Conservation (phyloP, 1,140 invertebrate species). For the Plodia interpunctella region DNA sequence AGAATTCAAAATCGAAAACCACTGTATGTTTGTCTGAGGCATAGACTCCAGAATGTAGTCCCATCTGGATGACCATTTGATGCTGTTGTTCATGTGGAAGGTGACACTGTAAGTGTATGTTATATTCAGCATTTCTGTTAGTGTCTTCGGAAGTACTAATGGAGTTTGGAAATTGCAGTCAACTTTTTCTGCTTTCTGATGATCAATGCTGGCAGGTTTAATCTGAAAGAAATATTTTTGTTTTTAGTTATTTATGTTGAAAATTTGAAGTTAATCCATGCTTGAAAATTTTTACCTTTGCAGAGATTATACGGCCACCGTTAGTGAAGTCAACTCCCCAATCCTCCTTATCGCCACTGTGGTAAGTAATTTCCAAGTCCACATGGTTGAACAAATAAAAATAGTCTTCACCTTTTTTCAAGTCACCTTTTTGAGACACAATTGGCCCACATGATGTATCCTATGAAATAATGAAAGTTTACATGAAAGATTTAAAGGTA, state of each 20-base stretch:
- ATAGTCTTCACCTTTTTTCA: constrained; percentile 72
- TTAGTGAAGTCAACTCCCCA: constrained; percentile 88
- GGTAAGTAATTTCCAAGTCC: constrained; percentile 94
- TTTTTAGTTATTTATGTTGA: neutral
- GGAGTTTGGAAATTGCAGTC: constrained; percentile 82
- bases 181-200: constrained; percentile 65
- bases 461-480: constrained; percentile 22
- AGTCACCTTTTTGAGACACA: constrained; percentile 74
- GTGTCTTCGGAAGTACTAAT: constrained; percentile 29
- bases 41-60: constrained; percentile 99
- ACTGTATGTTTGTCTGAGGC: constrained; percentile 99
- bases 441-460: constrained; percentile 58
- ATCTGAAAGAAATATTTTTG: constrained; percentile 66
- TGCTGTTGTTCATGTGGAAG: constrained; percentile 88
- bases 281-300: constrained; percentile 79
- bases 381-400: constrained; percentile 99
- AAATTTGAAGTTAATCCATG: too few relatives aligned
- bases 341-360: constrained; percentile 90
- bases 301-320: constrained; percentile 93
- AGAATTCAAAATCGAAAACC: constrained; percentile 97
- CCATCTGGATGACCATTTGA: constrained; percentile 99
- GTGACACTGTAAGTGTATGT: constrained; percentile 92
- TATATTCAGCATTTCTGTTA: constrained; percentile 81
- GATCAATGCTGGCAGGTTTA: constrained; percentile 87
- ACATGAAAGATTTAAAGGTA: too few relatives aligned